A percentile compares a stretch with the other conserved stretches of the same genome.
Conservation (phyloP, 1,140 invertebrate species). For the Drosophila bipectinata region DNA sequence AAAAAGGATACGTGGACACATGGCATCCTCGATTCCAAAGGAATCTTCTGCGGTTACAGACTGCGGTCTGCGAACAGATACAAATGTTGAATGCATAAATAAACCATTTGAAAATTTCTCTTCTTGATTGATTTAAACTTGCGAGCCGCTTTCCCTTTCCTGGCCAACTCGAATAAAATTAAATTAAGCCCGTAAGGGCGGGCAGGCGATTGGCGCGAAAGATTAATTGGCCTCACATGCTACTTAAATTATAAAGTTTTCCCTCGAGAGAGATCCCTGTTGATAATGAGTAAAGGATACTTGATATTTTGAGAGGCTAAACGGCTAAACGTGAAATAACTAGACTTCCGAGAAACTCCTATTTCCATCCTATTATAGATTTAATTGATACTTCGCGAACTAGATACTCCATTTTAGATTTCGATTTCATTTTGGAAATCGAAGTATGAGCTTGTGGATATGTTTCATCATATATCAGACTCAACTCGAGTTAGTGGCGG, state of each 20-base stretch:
- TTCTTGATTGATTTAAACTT: slow-evolving; percentile 43
- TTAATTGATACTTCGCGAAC: background rate
- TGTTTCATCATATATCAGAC: slow-evolving; percentile 20
- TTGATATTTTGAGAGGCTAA: background rate
- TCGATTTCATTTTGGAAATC: background rate
- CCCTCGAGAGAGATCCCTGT: slow-evolving; percentile 2
- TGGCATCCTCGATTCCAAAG: background rate
- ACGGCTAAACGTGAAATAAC: background rate
- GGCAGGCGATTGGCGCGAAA: slow-evolving; percentile 1
- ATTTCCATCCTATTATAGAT: background rate
- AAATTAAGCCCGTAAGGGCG: slow-evolving; percentile 30
- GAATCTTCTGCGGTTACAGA: slow-evolving; percentile 30
- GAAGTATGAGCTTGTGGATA: background rate
- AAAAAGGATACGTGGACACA: slow-evolving; percentile 16
- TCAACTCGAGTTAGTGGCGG: slow-evolving; percentile 5
- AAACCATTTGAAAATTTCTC: slow-evolving; percentile 56
- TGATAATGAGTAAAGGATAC: background rate
- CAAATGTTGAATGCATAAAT: slow-evolving; percentile 42
- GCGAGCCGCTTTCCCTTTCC: slow-evolving; percentile 1
- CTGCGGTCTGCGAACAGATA: slow-evolving; percentile 50
- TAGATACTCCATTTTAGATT: background rate
- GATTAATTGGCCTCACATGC: slow-evolving; percentile 32
- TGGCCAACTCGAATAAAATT: slow-evolving; percentile 25
- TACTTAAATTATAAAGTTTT: slow-evolving; percentile 29
- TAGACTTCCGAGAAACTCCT: background rate